Conservation (phyloP, 1,140 invertebrate genomes). For the Pseudoatta argentina region DNA sequence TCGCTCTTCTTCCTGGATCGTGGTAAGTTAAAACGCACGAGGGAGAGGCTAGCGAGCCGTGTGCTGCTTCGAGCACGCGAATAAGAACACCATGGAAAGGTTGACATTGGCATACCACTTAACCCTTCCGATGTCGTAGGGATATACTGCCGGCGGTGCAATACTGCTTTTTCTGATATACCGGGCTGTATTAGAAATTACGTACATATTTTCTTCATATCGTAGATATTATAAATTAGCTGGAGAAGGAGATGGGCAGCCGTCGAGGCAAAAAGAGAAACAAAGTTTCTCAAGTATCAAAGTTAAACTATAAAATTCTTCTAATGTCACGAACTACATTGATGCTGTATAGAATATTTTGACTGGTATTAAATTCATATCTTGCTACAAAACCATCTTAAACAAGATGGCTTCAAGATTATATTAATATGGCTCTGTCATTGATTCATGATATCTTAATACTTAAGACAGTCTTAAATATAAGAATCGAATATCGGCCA, state of each 20-base stretch:
- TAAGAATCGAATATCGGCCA: too few relatives aligned
- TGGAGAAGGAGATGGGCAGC: not conserved
- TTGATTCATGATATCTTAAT: too few relatives aligned
- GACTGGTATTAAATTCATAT: too few relatives aligned
- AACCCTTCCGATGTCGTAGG: slow-evolving; percentile 47
- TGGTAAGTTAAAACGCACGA: slow-evolving; percentile 53
- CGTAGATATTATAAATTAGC: slow-evolving; percentile 22
- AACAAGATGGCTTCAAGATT: too few relatives aligned
- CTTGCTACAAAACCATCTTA: too few relatives aligned
- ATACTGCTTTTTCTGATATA: slow-evolving; percentile 6
- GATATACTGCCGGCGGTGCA: slow-evolving; percentile 2
- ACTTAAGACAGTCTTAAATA: too few relatives aligned
- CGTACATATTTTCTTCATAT: not conserved
- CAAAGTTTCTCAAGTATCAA: slow-evolving; percentile 20
- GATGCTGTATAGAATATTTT: not conserved
- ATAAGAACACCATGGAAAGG: slow-evolving; percentile 31
- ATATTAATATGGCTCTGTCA: too few relatives aligned
- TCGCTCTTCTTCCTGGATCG: slow-evolving; percentile 55
- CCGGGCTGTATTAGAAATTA: slow-evolving; percentile 18
- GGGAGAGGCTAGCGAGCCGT: slow-evolving; percentile 15
- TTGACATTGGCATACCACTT: slow-evolving; percentile 52
- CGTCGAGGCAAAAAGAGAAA: slow-evolving; percentile 13
- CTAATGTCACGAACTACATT: not conserved
- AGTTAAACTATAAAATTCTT: not conserved
- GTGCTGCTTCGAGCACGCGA: slow-evolving; percentile 25